Percentiles rank a stretch among this genome's conserved stretches.
phyloP scores from a whole-genome alignment of 2,888 invertebrate genomes.

The Epistrophe eligans region DNA sequence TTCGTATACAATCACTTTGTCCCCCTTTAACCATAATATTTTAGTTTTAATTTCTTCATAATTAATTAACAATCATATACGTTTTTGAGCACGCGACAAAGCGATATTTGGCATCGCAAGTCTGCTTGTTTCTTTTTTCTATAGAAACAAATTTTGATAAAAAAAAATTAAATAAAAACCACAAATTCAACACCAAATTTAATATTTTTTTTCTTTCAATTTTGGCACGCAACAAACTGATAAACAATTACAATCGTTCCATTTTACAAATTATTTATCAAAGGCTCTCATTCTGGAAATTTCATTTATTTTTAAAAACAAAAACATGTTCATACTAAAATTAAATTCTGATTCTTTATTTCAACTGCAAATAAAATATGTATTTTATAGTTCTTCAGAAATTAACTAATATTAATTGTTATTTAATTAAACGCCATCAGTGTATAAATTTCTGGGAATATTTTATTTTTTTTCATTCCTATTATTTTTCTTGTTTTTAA shows the following conservation, averaged over 20 bases:
- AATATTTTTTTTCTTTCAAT: background rate
- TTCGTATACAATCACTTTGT: too few relatives aligned
- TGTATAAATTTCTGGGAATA: background rate
- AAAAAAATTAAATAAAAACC: background rate
- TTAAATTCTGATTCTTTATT: background rate
- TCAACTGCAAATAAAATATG: background rate
- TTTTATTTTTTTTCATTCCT: background rate
- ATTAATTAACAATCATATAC: background rate
- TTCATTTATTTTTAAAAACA: too few relatives aligned
- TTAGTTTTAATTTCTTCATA: too few relatives aligned
- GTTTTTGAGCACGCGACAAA: slow-evolving; percentile 2
- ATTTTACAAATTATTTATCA: background rate
- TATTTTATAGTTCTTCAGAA: background rate
- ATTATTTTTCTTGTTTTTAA: slow-evolving; percentile 22
- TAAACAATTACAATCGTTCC: background rate
- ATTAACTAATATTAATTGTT: slow-evolving; percentile 8
- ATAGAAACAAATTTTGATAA: background rate
- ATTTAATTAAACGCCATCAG: slow-evolving; percentile 30
- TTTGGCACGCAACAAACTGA: slow-evolving; percentile 1
- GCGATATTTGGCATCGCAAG: background rate
- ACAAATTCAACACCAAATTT: background rate
- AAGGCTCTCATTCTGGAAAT: background rate
- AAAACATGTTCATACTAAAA: background rate
- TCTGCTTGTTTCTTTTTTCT: background rate
- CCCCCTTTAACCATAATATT: too few relatives aligned